Base-by-base conservation (phyloP, 2,888 invertebrate genomes). In the Selenia dentaria region DNA sequence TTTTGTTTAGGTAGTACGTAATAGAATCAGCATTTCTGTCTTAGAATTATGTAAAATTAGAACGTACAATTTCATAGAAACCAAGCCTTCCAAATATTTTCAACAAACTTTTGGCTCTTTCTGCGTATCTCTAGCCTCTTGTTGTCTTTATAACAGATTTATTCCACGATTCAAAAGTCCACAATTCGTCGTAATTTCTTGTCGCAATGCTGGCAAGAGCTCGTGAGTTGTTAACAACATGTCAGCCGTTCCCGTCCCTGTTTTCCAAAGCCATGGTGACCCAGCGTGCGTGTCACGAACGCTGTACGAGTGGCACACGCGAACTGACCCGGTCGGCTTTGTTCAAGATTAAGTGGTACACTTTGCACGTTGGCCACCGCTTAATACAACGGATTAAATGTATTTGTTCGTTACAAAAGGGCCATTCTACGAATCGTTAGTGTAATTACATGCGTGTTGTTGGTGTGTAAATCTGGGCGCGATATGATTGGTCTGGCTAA, bases 271-370 rank as follows among this genome's bases (percentile, higher is more conserved):
- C 20, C 45, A 39, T 47, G 50, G 47, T 28, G 12, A 12, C 33
- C 18, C 14, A 14, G 4, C 14, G 65, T 71, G 72, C 72, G 74
- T 74, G 72, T 47, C 63, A 57, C 47, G 24, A 34, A 6, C 44
- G 55, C 45, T 43, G 65, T 57, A 46, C 59, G 58, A 51, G 58
- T 57, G 59, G 55, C 61, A 64, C 76, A 76, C 75, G 77, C 75
- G 51, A 75, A 38, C 54, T 62, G 61, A 47, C 62, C 64, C 54
- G 29, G 27, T 39, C 49, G 33, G 50, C 56, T 63, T 66, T 71
- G 67, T 68, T 37, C 51, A 59, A 69, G 62, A 67, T 64, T 70
- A 69, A 67, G 62, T 67, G 55, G 57, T 61, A 60, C 68, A 59
- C 66, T 62, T 66, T 59, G 35, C 57, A 49, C 55, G 53, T 59